These are phyloP conservation scores for Drosophila trapezifrons DNA, from an alignment of 1,140 invertebrate genomes.

Conservation along the genomic window DNA sequence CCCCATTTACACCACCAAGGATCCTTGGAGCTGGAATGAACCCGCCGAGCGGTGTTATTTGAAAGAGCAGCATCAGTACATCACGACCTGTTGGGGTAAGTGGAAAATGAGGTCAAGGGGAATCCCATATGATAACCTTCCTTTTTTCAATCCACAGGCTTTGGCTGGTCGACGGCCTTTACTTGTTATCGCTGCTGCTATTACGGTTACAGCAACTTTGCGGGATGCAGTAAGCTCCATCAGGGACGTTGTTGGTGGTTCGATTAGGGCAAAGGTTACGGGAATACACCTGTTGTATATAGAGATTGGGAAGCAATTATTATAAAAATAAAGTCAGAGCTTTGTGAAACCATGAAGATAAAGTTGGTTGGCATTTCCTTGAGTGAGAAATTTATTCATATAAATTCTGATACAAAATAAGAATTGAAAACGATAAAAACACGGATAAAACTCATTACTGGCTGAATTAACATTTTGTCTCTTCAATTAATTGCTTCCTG, in stretches of 20 bases:
- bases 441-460: not conserved
- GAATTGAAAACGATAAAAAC: not conserved
- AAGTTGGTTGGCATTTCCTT: not conserved
- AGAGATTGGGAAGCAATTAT: not conserved
- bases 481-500: not conserved
- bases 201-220: conserved; percentile 36
- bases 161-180: not conserved
- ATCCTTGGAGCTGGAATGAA: conserved; percentile 31
- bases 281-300: conserved; percentile 1
- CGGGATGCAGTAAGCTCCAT: conserved; percentile 61
- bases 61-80: conserved; percentile 31
- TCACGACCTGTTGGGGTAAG: conserved; percentile 34
- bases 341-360: not conserved
- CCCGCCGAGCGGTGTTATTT: conserved; percentile 43
- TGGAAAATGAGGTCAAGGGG: not conserved
- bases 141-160: conserved; percentile 29
- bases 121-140: not conserved
- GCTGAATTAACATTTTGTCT: no score
- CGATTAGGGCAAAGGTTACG: not conserved
- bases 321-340: not conserved
- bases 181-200: conserved; percentile 70
- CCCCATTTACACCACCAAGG: conserved; percentile 4
- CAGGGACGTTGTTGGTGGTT: conserved; percentile 32
- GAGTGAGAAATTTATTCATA: not conserved
- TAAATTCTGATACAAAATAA: not conserved